Conservation (phyloP, 2,888 invertebrate species). For the Adineta ricciae region DNA sequence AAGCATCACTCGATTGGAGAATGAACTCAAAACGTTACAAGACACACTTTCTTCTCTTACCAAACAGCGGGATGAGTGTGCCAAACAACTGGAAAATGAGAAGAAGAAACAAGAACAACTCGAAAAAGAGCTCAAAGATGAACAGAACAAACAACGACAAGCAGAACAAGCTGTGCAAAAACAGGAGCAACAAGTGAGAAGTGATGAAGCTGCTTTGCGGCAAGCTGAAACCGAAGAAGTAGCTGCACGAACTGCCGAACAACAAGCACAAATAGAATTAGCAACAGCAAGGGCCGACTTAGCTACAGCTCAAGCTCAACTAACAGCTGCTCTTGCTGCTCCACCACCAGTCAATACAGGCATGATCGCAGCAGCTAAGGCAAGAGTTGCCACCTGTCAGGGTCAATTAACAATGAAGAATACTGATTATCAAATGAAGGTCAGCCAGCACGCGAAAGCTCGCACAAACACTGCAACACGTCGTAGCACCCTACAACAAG, state of each 20-base stretch:
- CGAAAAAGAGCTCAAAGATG: background rate
- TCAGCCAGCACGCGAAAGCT: background rate
- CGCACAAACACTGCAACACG: background rate
- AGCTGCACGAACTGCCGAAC: background rate
- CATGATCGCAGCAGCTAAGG: background rate
- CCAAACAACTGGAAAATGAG: background rate
- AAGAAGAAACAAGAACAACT: background rate
- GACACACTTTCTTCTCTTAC: background rate
- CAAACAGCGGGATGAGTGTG: background rate
- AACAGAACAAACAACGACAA: background rate
- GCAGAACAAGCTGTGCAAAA: background rate
- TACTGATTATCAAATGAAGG: background rate
- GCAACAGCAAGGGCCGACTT: background rate
- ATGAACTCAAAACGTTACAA: background rate
- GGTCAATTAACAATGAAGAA: background rate
- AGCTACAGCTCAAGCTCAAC: background rate
- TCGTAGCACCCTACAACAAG: too few relatives aligned
- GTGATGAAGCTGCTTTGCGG: background rate
- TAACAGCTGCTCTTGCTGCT: background rate
- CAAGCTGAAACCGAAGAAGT: background rate
- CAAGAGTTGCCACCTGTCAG: background rate
- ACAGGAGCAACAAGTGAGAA: background rate
- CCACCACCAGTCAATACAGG: background rate
- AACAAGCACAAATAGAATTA: background rate
- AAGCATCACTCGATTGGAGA: background rate